Percentiles rank a stretch among this genome's conserved stretches.
Conservation (phyloP, 35 echinoderm and acorn worm species). For the Stichopus chloronotus region DNA sequence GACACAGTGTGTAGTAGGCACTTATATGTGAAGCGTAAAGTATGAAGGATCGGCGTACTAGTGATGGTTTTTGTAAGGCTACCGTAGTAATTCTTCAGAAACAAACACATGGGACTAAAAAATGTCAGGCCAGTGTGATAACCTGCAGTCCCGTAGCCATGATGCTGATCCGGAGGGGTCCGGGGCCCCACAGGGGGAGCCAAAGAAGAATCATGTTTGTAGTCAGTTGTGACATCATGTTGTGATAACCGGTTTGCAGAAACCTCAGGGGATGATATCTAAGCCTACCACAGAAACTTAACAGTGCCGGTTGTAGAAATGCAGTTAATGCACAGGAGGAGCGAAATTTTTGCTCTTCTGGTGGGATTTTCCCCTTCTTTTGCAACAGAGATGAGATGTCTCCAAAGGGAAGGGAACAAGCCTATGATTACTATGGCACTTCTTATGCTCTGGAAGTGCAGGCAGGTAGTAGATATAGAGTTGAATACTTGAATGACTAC, state of each 20-base stretch:
- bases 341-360: background rate
- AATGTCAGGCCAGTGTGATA: conserved; percentile 1
- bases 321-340: background rate
- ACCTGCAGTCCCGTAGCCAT: background rate
- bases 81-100: conserved; percentile 21
- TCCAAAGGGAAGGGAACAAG: conserved; percentile 2
- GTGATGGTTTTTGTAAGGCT: conserved; percentile 17
- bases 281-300: background rate
- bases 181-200: background rate
- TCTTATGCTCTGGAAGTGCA: background rate
- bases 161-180: conserved; percentile 6
- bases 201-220: conserved; percentile 25
- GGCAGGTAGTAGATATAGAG: background rate
- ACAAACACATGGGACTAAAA: conserved; percentile 17
- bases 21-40: background rate
- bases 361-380: background rate
- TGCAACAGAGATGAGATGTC: background rate
- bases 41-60: background rate
- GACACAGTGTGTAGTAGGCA: background rate
- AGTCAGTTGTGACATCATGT: conserved; percentile 5
- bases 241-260: conserved; percentile 1
- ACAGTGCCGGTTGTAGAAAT: background rate
- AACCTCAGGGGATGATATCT: background rate
- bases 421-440: background rate
- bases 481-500: background rate